Evolutionary conservation across 2,113 vertebrate species (phyloP).

Genomic region (Melozone crissalis): DNA sequence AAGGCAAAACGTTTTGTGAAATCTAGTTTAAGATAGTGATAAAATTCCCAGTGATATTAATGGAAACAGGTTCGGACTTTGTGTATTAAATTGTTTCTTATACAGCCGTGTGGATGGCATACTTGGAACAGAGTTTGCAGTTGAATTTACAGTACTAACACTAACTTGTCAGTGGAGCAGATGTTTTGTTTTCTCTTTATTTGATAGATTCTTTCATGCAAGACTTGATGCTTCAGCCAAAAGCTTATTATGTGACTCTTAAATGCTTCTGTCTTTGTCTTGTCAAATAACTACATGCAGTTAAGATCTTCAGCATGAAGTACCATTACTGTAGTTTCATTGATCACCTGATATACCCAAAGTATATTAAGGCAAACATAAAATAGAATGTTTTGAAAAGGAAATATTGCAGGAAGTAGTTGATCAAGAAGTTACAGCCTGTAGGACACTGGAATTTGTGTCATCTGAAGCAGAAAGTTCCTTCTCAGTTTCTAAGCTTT

Average conservation of each 20-base stretch:
- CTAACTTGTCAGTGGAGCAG: neutral
- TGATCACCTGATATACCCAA: neutral
- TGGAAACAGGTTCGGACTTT: neutral
- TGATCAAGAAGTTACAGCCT: constrained; percentile 41
- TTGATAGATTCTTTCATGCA: neutral
- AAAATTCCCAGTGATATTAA: neutral
- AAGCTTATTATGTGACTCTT: neutral
- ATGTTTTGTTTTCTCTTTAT: constrained; percentile 21
- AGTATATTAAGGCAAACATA: neutral
- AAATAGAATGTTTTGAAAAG: constrained; percentile 32
- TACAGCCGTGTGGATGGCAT: neutral
- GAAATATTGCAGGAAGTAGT: constrained; percentile 39
- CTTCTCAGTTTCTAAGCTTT: constrained; percentile 36
- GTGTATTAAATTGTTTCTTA: neutral
- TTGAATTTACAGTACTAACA: neutral
- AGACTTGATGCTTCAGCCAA: neutral
- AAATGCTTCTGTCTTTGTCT: neutral
- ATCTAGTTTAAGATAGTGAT: neutral
- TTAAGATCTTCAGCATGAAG: neutral
- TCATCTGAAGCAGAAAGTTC: constrained; percentile 47
- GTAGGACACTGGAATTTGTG: constrained; percentile 45
- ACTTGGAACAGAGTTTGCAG: neutral
- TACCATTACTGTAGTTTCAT: neutral
- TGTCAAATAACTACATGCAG: neutral
- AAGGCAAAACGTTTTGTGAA: neutral